Evolutionary conservation across 2,797 vertebrate species (phyloP).

Genomic region (Acanthurus tractus): DNA sequence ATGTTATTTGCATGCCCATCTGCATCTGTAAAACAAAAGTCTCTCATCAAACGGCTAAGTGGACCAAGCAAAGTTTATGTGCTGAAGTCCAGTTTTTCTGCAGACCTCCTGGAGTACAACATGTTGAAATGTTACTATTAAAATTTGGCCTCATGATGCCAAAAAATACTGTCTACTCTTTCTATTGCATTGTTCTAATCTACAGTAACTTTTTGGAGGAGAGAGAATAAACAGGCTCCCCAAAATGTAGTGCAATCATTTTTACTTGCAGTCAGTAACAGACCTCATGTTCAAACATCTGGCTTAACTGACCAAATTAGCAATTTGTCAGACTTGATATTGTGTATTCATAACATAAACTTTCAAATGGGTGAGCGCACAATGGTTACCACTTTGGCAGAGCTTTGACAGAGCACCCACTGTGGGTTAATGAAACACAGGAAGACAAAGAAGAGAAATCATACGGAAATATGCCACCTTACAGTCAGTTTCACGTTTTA

Average conservation of each 20-base stretch:
- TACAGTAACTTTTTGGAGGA: too few species aligned
- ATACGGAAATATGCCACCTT: neutral
- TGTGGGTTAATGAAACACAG: neutral
- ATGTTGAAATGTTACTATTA: too few species aligned
- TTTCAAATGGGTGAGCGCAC: neutral
- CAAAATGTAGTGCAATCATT: neutral
- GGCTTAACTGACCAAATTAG: neutral
- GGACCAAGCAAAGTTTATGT: too few species aligned
- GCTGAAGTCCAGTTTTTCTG: too few species aligned
- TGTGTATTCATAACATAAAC: neutral
- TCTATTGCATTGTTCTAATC: too few species aligned
- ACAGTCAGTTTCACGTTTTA: conserved; percentile 12
- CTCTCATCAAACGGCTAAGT: too few species aligned
- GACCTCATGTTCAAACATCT: neutral
- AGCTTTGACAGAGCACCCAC: neutral
- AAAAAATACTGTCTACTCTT: too few species aligned
- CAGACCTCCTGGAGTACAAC: too few species aligned
- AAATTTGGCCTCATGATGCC: too few species aligned
- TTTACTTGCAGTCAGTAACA: neutral
- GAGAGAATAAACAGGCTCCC: neutral
- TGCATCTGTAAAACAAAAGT: too few species aligned
- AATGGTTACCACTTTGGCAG: neutral
- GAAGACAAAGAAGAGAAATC: neutral
- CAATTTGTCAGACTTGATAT: neutral
- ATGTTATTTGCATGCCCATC: too few species aligned